Percentiles rank a stretch among this genome's conserved stretches.
Conservation (phyloP, 1,140 invertebrate species). For the Cyclina sinensis region DNA sequence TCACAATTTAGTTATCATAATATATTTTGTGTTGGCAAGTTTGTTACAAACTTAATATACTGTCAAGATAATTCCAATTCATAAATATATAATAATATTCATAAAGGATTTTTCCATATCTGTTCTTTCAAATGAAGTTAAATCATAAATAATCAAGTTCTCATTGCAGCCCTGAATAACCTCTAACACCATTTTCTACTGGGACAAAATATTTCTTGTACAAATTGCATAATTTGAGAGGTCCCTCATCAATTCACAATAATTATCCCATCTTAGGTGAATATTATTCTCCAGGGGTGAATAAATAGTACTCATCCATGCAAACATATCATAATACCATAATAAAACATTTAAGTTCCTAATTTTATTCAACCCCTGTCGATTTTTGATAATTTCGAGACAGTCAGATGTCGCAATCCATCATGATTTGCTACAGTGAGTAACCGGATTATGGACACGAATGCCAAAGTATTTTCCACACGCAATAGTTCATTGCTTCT, state of each 20-base stretch:
- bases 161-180: too few species aligned
- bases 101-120: too few species aligned
- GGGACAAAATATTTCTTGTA: too few species aligned
- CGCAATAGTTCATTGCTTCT: not conserved
- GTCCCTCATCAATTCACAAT: not conserved
- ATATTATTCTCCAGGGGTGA: not conserved
- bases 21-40: too few species aligned
- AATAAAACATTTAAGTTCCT: constrained; percentile 20
- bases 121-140: too few species aligned
- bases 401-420: not conserved
- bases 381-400: not conserved
- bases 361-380: not conserved
- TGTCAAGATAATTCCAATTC: too few species aligned
- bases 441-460: not conserved
- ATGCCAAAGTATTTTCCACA: not conserved
- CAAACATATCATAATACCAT: constrained; percentile 8
- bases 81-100: too few species aligned
- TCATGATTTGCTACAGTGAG: constrained; percentile 10
- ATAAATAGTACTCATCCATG: constrained; percentile 7
- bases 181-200: too few species aligned
- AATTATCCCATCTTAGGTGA: constrained; percentile 4
- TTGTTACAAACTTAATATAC: too few species aligned
- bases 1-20: too few species aligned
- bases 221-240: not conserved
- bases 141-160: too few species aligned